Evolutionary conservation across 64 coral and sea anemone genomes (phyloP), one percentile per base, ranked within the genome.

Genomic region (Pocillopora verrucosa): DNA sequence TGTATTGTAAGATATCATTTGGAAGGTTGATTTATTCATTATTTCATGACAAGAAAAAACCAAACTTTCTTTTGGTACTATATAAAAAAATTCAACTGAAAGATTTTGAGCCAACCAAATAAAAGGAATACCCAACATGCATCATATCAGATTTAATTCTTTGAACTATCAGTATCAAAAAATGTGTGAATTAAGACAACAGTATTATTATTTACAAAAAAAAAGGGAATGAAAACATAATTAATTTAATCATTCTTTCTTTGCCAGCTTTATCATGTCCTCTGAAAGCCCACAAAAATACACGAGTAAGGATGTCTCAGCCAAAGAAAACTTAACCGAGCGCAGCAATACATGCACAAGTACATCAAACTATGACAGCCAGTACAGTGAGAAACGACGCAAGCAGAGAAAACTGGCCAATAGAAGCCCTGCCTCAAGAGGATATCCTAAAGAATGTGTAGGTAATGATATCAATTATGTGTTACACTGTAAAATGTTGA

Each of bases 351-450:
- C 14, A 10, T 83, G 17, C 51, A 57, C 82, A 30, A 72, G 63
- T 0, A 65, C 37, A n/a, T 85, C 82, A 24, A 14, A 69, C 61
- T 16, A 11, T 85, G 36, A 70, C 10, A 72, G 82, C 9, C 9
- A 14, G 15, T 63, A 45, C 37, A 83, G 80, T 22, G 35, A 83
- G 9, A 24, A 41, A 15, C 35, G 16, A 83, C 6, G 36, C 80
- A 69, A 83, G 2, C 19, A 68, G 57, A 72, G 64, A 57, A 77
- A 88, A 17, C 15, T 16, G 16, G 51, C 6, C 16, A 20, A 77
- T 26, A 84, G 86, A 25, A 96, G 94, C 16, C 94, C 94, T 69
- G 90, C 91, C 12, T 92, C 94, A 16, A 89, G 81, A 67, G 87
- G 90, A 60, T 92, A 92, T 51, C 90, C 90, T 16, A 38, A 34